These are phyloP conservation scores for Beaufortia kweichowensis DNA, from an alignment of 2,113 vertebrate species.

Conservation along the genomic window DNA sequence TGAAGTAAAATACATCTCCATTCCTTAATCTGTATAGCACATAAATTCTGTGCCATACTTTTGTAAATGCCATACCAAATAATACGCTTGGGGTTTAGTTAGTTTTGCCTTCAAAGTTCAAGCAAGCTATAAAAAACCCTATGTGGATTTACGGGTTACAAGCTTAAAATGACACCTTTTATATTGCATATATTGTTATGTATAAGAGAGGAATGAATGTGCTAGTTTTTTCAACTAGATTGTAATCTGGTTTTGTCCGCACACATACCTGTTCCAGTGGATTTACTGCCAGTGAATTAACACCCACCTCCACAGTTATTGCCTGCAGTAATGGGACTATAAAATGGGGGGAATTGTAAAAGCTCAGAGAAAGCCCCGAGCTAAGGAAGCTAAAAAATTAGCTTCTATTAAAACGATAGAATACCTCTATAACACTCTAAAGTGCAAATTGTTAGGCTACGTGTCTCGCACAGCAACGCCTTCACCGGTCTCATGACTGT, in stretches of 20 bases:
- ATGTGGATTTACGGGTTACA: constrained; percentile 8
- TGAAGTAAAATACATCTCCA: not conserved
- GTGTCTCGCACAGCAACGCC: not conserved
- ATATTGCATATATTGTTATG: constrained; percentile 9
- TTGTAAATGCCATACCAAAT: not conserved
- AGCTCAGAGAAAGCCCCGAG: constrained; percentile 14
- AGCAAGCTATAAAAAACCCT: constrained; percentile 11
- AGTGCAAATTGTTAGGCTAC: constrained; percentile 7
- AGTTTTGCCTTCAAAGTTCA: constrained; percentile 30
- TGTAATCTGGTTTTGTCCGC: not conserved
- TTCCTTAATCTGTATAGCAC: not conserved
- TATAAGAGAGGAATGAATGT: constrained; percentile 1
- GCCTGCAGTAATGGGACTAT: constrained; percentile 42
- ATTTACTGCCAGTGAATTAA: constrained; percentile 48
- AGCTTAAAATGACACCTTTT: constrained; percentile 25
- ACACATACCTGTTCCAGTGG: constrained; percentile 33
- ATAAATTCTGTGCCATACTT: not conserved
- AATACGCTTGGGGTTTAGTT: constrained; percentile 18
- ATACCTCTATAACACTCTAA: not conserved
- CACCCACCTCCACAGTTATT: constrained; percentile 38
- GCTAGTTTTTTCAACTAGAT: not conserved
- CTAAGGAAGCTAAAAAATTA: constrained; percentile 33
- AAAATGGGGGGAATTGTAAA: constrained; percentile 42
- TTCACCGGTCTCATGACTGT: not conserved
- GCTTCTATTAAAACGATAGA: constrained; percentile 46